Conservation (phyloP, 2,113 vertebrate species). For the Cyrtonyx montezumae region DNA sequence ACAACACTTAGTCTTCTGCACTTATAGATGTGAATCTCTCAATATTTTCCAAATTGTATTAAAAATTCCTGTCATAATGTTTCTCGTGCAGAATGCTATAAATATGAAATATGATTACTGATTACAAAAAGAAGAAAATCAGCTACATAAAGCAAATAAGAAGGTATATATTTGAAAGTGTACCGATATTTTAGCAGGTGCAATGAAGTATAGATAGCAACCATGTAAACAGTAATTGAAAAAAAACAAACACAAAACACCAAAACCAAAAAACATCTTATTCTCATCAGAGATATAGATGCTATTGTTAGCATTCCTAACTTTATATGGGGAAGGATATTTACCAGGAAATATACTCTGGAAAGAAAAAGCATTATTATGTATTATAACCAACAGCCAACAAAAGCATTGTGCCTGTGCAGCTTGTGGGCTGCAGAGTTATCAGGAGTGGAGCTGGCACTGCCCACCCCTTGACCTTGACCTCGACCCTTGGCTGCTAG, state of each 20-base stretch:
- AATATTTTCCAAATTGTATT: neutral
- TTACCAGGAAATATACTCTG: neutral
- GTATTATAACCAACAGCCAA: neutral
- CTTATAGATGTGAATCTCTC: neutral
- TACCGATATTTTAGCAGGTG: neutral
- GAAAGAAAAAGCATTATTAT: neutral
- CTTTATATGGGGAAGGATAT: neutral
- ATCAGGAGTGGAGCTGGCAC: no score
- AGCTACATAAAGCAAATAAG: neutral
- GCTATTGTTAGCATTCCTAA: neutral
- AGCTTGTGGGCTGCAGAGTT: no score
- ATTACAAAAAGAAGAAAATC: neutral
- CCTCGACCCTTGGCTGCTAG: no score
- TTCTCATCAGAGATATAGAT: constrained; percentile 3
- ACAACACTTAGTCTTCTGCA: neutral
- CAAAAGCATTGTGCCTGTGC: no score
- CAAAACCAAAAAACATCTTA: neutral
- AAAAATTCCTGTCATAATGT: neutral
- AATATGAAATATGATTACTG: neutral
- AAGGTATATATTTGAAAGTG: neutral
- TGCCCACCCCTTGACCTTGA: no score
- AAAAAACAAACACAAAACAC: neutral
- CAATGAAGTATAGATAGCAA: neutral
- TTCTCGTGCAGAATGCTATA: neutral
- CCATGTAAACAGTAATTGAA: constrained; percentile 8